Base-by-base conservation (phyloP, 1,140 invertebrate genomes). In the Scaptomyza montana region DNA sequence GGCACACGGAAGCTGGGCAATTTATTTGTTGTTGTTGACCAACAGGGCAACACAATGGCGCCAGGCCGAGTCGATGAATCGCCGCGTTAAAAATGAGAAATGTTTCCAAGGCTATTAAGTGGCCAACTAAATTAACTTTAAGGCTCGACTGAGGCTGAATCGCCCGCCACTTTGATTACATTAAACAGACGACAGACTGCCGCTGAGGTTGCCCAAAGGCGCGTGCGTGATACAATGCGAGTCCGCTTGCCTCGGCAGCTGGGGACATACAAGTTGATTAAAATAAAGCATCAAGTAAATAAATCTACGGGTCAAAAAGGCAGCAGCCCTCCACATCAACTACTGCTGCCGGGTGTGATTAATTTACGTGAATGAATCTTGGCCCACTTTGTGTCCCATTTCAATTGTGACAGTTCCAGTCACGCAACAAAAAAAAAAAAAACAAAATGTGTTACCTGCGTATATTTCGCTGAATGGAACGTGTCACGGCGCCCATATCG, bases 401-500 rank as follows among this genome's bases (percentile, higher is more conserved):
- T 60, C 21, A 66, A 54, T 39, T 13, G 46, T 47, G 45, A 64
- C 41, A 19, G 62, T 68, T 68, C 64, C 64, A 68, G 64, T 68
- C 61, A 49, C 0, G 39, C 10, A 3, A 25, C 2, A 2, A 25
- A 25, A 25, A 25, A 25, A 25, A 25, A 25, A 25, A 25, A 25
- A 25, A 25, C 21, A 2, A 25, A 25, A 25, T 25, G 1, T 1
- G 21, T 25, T 8, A 95, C 95, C 95, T 93, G 89, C 94, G 92
- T 82, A 95, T 95, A 87, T 95, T 95, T 2, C 93, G 93, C 84
- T 95, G 94, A 70, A 95, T 95, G 62, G 93, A 93, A 73, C 95
- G 94, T 3, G 95, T 95, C 0, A 95, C 95, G 3, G 94, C 94
- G 47, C 93, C 92, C 95, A 95, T 95, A 80, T 95, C 94, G n/a